Conservation (phyloP, 2,113 vertebrate species). For the Gallinago undulata region DNA sequence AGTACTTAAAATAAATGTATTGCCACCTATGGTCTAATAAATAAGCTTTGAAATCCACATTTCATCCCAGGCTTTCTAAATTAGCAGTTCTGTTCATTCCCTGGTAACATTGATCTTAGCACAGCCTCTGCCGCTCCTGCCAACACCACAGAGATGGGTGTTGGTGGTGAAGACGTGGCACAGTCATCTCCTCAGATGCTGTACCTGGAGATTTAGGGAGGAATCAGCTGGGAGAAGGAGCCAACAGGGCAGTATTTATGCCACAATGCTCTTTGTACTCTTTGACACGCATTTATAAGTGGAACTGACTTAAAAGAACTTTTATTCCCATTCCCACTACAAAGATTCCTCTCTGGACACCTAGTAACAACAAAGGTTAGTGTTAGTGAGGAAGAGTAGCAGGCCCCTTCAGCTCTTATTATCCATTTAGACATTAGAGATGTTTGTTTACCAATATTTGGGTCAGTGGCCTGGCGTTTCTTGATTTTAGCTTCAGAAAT, state of each 20-base stretch:
- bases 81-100: background rate
- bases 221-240: background rate
- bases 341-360: background rate
- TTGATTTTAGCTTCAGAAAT: conserved; percentile 83
- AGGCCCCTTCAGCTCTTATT: background rate
- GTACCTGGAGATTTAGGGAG: background rate
- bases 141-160: accelerated
- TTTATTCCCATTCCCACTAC: background rate
- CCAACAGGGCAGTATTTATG: background rate
- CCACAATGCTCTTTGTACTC: background rate
- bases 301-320: background rate
- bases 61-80: background rate
- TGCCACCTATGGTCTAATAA: background rate
- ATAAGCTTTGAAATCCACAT: background rate
- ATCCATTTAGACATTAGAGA: background rate
- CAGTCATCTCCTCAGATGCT: background rate
- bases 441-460: conserved; percentile 75
- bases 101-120: background rate
- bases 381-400: background rate
- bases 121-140: background rate
- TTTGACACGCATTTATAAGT: background rate
- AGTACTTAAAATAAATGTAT: background rate
- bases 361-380: background rate
- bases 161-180: accelerated
- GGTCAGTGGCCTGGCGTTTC: conserved; percentile 77